Evolutionary conservation across 2,797 vertebrate genomes (phyloP), one percentile per base, ranked within the genome.

Genomic region (Channa striata): DNA sequence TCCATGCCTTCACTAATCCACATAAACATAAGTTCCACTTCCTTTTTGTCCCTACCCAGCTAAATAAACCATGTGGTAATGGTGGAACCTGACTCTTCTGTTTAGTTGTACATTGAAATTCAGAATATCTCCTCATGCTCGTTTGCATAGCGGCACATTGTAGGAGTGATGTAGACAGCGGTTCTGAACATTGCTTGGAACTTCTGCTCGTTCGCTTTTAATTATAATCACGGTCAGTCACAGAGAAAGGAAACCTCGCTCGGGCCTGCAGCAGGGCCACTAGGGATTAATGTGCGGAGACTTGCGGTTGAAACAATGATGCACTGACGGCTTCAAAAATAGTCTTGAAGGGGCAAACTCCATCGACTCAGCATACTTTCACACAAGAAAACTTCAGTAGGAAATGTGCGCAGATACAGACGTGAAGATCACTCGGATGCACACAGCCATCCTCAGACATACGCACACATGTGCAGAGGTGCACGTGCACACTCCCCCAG

Each of bases 191-290:
- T 58, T 71, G 74, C 83, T 85, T 56, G 56, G 65, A 91, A 88
- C 90, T 85, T 86, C 71, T 89, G 90, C 80, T 88, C 77, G 25
- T 78, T 89, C 85, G 51, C 76, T 83, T 86, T 82, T 86, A 87
- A 88, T 93, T 91, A 88, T 67, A 88, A 90, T 91, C 83, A 84
- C 73, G 64, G 89, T 92, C 89, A 74, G 86, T 92, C 91, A 90
- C 72, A 72, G 77, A 72, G 78, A 87, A 76, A 84, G 76, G 65
- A 84, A 87, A 87, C 84, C 83, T 54, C 82, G 59, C 60, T 78
- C 64, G 66, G 84, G 77, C 80, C 82, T 65, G 73, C 78, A 83
- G 82, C 25, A 56, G 77, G 62, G 72, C 80, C 85, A 46, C 69
- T 63, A 83, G 88, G 89, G 84, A 89, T 72, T 75, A 78, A 89